Evolutionary conservation across 2,888 invertebrate species (phyloP), one percentile per base, ranked within the genome.

Genomic region (Lasioglossum zephyrum): DNA sequence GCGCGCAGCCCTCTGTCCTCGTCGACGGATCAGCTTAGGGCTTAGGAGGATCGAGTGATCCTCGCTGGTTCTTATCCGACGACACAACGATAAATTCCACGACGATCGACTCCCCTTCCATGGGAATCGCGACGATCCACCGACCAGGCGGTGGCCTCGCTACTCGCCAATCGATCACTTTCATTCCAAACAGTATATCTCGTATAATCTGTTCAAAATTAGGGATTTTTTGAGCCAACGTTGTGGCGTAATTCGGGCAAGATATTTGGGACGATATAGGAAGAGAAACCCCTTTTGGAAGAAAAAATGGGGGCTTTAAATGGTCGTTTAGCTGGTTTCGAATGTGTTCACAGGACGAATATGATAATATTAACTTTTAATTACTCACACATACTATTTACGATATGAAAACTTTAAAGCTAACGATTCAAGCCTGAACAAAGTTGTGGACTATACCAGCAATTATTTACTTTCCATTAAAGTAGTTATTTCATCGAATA

Each of bases 1-100:
- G 74, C 83, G 78, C 83, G 78, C 83, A 69, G 60, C 82, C 69
- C 82, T 70, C 70, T 44, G 66, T 78, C 73, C 66, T 69, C 73
- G 63, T 60, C 75, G 63, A n/a, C 69, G 69, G 66, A 31, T 69
- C 69, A 72, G 41, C 77, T 31, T 47, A 16, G 47, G 36, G 36
- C 49, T 44, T 31, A n/a, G 22, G 31, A 36, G 57, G 76, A n/a
- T 44, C 69, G 69, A 66, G 66, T 41, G 39, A 69, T 69, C 69
- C 44, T 36, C 18, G 73, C 60, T n/a, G 74, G 72, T 85, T 69
- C 85, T 75, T 75, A 75, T 53, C n/a, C 60, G n/a, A n/a, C 47
- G 6, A 11, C 73, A 13, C 70, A 22, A 49, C 81, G 75, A 86
- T 82, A 81, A 82, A 82, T 82, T 78, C n/a, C 31, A 41, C 77